Evolutionary conservation across 2,888 invertebrate genomes (phyloP).

Genomic region (Entomobrya proxima): DNA sequence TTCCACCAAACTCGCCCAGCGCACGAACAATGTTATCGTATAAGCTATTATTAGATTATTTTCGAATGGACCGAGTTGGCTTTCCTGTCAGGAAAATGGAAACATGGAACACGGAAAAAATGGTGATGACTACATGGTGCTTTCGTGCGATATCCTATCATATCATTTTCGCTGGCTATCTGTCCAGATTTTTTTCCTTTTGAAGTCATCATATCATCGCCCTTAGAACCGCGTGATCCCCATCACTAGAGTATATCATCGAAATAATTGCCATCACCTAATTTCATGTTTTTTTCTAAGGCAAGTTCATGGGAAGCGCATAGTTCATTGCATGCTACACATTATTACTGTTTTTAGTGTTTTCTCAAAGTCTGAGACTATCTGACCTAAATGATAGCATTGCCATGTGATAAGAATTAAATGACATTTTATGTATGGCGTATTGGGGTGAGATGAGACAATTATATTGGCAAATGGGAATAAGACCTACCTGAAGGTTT

Average conservation of each 20-base stretch:
- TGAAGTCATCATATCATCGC: slow-evolving; percentile 15
- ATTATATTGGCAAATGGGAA: not conserved
- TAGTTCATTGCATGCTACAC: not conserved
- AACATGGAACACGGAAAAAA: not conserved
- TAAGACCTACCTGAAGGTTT: slow-evolving; percentile 72
- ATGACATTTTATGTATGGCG: not conserved
- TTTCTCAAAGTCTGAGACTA: not conserved
- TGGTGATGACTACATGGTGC: not conserved
- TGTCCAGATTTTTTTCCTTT: slow-evolving; percentile 40
- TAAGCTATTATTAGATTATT: not conserved
- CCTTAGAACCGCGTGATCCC: not conserved
- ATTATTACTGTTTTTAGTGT: not conserved
- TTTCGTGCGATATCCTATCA: slow-evolving; percentile 21
- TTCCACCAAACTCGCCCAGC: not conserved
- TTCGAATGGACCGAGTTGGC: not conserved
- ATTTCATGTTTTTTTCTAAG: slow-evolving; percentile 2
- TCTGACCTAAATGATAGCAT: not conserved
- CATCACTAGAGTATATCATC: too few species aligned
- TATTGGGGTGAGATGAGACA: not conserved
- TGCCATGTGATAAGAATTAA: not conserved
- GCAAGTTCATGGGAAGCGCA: not conserved
- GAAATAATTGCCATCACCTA: slow-evolving; percentile 32
- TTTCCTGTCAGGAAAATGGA: too few species aligned
- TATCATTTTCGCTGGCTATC: slow-evolving; percentile 12
- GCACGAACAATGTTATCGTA: not conserved